Evolutionary conservation across 2,797 vertebrate genomes (phyloP), one percentile per base, ranked within the genome.

Genomic region (Sebastolobus altivelis): DNA sequence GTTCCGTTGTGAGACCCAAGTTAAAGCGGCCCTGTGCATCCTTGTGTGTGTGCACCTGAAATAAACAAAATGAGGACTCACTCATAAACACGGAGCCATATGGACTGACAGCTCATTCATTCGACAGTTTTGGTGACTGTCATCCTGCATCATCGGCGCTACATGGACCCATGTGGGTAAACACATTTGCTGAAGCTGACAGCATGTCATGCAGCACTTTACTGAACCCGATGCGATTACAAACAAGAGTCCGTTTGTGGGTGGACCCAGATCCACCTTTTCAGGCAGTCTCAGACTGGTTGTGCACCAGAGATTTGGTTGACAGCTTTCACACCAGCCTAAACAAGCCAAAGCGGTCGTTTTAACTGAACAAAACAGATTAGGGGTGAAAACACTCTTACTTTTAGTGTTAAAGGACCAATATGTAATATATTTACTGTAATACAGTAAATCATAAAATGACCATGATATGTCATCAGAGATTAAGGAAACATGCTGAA

Each of bases 1-100:
- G 25, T 73, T 65, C 52, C n/a, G 49, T 25, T 72, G 49, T 78
- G 62, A 65, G 5, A 60, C 69, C 61, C 13, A 72, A 29, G 52
- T 29, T 70, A n/a, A 63, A 40, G 6, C 5, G 35, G 35, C 12
- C 12, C 3, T 37, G 20, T 37, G 22, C 11, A 27, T 27, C 55
- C 25, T 31, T 31, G 25, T 27, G 22, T 33, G 58, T 33, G 29
- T 10, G 29, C 58, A 20, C 20, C 61, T 6, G 61, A 25, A 13
- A 63, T 25, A 38, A 13, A 62, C 6, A 13, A 63, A 63, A 25
- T 20, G 35, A 49, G 25, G 16, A 20, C 40, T 27, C 63, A 37
- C 20, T 37, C 33, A 62, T 20, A 49, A 60, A 59, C n/a, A 20
- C 10, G 10, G 22, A 38, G 56, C 27, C 38, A 10, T 46, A n/a